A percentile compares a stretch with the other conserved stretches of the same genome.
Conservation (phyloP, 2,113 vertebrate genomes). For the Osmerus mordax region DNA sequence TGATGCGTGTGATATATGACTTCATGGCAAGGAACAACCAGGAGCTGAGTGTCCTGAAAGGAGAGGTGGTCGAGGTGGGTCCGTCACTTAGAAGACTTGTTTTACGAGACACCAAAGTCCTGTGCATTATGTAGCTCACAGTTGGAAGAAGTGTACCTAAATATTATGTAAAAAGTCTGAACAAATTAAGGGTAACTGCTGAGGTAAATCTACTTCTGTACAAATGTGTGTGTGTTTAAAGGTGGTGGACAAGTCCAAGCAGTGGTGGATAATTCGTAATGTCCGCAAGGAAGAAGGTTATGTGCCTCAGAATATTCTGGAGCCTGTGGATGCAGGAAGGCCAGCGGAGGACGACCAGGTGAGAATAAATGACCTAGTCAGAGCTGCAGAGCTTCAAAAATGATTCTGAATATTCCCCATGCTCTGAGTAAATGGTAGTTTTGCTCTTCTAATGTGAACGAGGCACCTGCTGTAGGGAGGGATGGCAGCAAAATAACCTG, state of each 20-base stretch:
- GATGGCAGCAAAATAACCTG: neutral
- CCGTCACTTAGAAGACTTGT: no score
- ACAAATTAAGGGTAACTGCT: neutral
- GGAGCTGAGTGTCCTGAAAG: slow-evolving; percentile 81
- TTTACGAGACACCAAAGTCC: no score
- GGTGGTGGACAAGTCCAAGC: slow-evolving; percentile 80
- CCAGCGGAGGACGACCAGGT: slow-evolving; percentile 34
- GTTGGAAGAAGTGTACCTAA: no score
- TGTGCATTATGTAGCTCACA: no score
- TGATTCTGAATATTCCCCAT: no score
- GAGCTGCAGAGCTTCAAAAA: neutral
- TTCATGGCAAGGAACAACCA: slow-evolving; percentile 80
- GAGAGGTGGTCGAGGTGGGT: slow-evolving; percentile 82
- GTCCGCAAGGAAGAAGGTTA: slow-evolving; percentile 63
- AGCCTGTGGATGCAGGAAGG: slow-evolving; percentile 39
- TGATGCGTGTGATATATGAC: slow-evolving; percentile 74
- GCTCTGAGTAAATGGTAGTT: neutral
- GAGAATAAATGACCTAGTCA: slow-evolving; percentile 8
- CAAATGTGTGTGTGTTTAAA: slow-evolving; percentile 44
- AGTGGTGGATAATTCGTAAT: slow-evolving; percentile 89
- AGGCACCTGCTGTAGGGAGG: neutral
- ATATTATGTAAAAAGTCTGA: no score
- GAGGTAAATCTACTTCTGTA: neutral
- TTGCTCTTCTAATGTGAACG: neutral
- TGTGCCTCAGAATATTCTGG: slow-evolving; percentile 85